Conservation (phyloP, 92 coral and sea anemone genomes). For the Plumapathes pennacea region DNA sequence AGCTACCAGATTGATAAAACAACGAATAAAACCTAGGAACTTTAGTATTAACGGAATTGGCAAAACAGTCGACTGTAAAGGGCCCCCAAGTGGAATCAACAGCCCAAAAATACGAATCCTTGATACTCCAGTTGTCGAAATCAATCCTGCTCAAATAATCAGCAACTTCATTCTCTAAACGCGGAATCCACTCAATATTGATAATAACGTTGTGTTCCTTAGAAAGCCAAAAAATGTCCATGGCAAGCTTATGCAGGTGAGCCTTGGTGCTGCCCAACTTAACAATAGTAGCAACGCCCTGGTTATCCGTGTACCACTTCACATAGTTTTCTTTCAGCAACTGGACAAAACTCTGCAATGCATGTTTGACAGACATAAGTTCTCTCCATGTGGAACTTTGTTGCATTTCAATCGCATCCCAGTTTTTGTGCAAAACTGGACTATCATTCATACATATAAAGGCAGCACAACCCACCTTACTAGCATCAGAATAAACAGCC, state of each 20-base stretch:
- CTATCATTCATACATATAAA: constrained; percentile 10
- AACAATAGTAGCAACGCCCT: constrained; percentile 28
- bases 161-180: constrained; percentile 18
- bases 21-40: constrained; percentile 32
- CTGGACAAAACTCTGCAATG: constrained; percentile 24
- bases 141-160: constrained; percentile 49
- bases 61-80: constrained; percentile 46
- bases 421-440: constrained; percentile 25
- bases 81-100: constrained; percentile 37
- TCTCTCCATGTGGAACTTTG: constrained; percentile 62
- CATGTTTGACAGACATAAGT: constrained; percentile 10
- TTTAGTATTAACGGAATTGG: constrained; percentile 27
- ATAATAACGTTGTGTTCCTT: constrained; percentile 17
- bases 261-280: constrained; percentile 42
- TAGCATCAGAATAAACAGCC: constrained; percentile 57
- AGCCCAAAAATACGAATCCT: constrained; percentile 24
- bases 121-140: constrained; percentile 50
- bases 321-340: constrained; percentile 6
- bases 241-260: constrained; percentile 36
- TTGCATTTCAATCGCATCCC: constrained; percentile 40
- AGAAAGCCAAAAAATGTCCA: constrained; percentile 30
- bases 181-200: constrained; percentile 48
- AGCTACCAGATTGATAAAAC: constrained; percentile 31
- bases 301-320: constrained; percentile 46
- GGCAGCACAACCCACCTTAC: constrained; percentile 58